phyloP scores from a whole-genome alignment of 2,113 vertebrate species.

The Xiphophorus couchianus region DNA sequence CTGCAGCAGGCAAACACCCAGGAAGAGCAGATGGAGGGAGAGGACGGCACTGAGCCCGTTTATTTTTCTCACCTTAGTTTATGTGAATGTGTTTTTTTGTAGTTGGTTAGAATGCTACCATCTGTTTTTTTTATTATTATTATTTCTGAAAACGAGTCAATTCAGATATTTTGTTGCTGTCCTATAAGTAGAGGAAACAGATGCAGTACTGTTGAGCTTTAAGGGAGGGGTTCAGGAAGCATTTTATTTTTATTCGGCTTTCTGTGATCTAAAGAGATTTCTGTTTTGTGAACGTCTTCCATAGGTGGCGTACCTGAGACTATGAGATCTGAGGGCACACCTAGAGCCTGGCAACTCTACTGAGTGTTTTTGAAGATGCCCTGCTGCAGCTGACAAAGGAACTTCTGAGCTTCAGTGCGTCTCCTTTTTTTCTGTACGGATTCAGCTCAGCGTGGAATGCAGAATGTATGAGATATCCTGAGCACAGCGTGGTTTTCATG shows the following conservation, averaged over 20 bases:
- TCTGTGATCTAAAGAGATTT: neutral
- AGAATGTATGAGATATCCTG: neutral
- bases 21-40: constrained; percentile 70
- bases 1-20: constrained; percentile 69
- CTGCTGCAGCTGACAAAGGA: constrained; percentile 2
- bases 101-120: constrained; percentile 61
- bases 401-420: neutral
- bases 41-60: constrained; percentile 23
- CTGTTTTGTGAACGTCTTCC: neutral
- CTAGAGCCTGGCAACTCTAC: constrained; percentile 1
- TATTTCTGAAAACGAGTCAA: constrained; percentile 49
- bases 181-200: constrained; percentile 27
- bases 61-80: constrained; percentile 51
- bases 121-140: constrained; percentile 36
- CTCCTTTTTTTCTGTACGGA: neutral
- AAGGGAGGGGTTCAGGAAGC: constrained; percentile 1
- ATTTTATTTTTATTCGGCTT: constrained; percentile 13
- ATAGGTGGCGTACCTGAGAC: constrained; percentile 73
- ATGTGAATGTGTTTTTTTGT: constrained; percentile 53
- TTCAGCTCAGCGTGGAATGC: constrained; percentile 3
- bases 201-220: constrained; percentile 29
- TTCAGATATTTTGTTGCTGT: constrained; percentile 50
- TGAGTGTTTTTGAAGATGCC: neutral
- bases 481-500: constrained; percentile 17
- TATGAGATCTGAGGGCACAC: constrained; percentile 53